Conservation (phyloP, 1,140 invertebrate species). For the Tetramorium parvispinum region DNA sequence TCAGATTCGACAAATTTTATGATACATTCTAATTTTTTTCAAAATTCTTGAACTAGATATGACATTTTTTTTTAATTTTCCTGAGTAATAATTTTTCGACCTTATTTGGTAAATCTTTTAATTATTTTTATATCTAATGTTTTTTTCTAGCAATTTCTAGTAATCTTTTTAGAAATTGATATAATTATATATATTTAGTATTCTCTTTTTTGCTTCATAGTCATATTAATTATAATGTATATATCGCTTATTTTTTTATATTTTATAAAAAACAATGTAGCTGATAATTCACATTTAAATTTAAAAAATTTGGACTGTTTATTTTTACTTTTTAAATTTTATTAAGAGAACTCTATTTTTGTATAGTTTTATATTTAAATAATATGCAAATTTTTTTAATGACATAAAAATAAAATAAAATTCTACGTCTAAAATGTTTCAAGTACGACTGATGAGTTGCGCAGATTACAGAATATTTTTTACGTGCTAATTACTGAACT, state of each 20-base stretch:
- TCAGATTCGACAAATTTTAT: background rate
- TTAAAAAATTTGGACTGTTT: background rate
- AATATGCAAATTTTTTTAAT: background rate
- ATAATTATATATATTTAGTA: background rate
- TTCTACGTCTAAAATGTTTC: background rate
- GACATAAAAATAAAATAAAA: background rate
- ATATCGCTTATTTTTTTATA: background rate
- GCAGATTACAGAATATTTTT: background rate
- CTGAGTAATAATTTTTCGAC: background rate
- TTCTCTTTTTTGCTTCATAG: background rate
- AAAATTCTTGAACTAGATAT: background rate
- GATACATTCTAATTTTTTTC: background rate
- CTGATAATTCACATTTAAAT: background rate
- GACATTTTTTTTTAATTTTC: background rate
- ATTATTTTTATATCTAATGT: background rate
- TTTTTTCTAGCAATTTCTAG: background rate
- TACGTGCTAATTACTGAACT: background rate
- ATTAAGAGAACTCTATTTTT: background rate
- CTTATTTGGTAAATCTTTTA: background rate
- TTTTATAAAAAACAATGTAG: background rate
- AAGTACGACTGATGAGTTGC: background rate
- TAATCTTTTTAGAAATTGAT: background rate
- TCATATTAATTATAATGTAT: background rate
- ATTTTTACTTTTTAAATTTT: background rate
- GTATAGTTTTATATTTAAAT: background rate